Evolutionary conservation across 2,797 vertebrate genomes (phyloP), one percentile per base, ranked within the genome.

Genomic region (Etheostoma perlongum): DNA sequence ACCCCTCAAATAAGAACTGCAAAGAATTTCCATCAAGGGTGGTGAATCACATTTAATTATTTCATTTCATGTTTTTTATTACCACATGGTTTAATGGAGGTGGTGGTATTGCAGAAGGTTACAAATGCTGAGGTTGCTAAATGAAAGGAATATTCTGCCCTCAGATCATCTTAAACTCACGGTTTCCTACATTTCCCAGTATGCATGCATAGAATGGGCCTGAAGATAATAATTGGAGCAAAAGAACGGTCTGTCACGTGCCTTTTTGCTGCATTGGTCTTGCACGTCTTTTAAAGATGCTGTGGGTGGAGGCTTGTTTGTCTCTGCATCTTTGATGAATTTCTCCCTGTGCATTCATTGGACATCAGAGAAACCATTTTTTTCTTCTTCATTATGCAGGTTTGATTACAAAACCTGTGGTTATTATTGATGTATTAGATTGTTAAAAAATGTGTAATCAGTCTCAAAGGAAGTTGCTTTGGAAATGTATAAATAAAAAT

Each of bases 321-420:
- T 67, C 23, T 78, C 58, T 36, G 49, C 14, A 2, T 71, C 63
- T 81, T 76, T 73, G 52, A 79, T 68, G 59, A 47, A 82, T 76
- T 63, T 42, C 18, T 65, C 63, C 27, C 67, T 36, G 27, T 49
- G 15, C 30, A 52, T 74, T 67, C 42, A 19, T 72, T 73, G 67
- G 63, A 77, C 70, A 68, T 74, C 23, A 78, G 48, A 77, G 67
- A 19, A 49, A 54, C 72, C 25, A 21, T 14, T 1, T 42, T n/a
- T 42, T 27, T 67, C 15, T 25, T 44, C 13, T 69, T 53, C 19
- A 40, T 76, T 51, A 10, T 25, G 16, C 33, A 18, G 14, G 11
- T 6, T 2, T 64, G 57, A 47, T 67, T 67, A 16, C 9, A 69
- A 69, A 84, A 52, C 1, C 7, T 59, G 33, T 54, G 60, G 49